These are phyloP conservation scores for Intellagama lesueurii DNA, from an alignment of 2,797 vertebrate species.

Conservation along the genomic window DNA sequence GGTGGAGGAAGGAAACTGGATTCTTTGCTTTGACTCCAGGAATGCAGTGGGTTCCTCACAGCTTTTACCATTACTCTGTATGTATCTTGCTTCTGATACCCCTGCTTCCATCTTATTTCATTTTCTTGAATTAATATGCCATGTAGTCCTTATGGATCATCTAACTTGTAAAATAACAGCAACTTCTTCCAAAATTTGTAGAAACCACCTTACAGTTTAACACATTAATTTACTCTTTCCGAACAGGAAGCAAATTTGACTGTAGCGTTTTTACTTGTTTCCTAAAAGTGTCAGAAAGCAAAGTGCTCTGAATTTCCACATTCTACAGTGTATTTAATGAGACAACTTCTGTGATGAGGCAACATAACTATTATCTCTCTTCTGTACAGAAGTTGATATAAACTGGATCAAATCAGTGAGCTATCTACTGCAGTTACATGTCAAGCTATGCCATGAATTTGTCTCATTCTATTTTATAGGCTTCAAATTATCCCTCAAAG, in stretches of 20 bases:
- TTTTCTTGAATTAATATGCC: not conserved
- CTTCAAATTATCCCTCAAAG: not conserved
- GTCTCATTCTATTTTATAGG: not conserved
- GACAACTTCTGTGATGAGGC: not conserved
- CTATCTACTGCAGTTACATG: not conserved
- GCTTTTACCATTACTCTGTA: conserved; percentile 68
- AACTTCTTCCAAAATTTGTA: conserved; percentile 3
- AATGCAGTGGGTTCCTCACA: conserved; percentile 80
- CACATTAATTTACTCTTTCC: conserved; percentile 12
- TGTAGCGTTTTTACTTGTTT: not conserved
- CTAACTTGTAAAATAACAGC: not conserved
- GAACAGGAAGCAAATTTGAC: conserved; percentile 4
- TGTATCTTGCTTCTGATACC: not conserved
- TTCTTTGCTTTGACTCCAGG: conserved; percentile 86
- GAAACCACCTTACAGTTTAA: not conserved
- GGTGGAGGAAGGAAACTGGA: conserved; percentile 89
- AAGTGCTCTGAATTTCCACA: not conserved
- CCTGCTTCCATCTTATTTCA: not conserved
- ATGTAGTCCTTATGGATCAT: not conserved
- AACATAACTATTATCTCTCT: not conserved
- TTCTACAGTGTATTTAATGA: not conserved
- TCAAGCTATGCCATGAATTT: not conserved
- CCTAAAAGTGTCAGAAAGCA: not conserved
- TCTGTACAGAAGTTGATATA: not conserved
- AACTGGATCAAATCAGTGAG: not conserved